These are phyloP conservation scores for Actenoides lindsayi DNA, from an alignment of 2,113 vertebrate species.

Conservation along the genomic window DNA sequence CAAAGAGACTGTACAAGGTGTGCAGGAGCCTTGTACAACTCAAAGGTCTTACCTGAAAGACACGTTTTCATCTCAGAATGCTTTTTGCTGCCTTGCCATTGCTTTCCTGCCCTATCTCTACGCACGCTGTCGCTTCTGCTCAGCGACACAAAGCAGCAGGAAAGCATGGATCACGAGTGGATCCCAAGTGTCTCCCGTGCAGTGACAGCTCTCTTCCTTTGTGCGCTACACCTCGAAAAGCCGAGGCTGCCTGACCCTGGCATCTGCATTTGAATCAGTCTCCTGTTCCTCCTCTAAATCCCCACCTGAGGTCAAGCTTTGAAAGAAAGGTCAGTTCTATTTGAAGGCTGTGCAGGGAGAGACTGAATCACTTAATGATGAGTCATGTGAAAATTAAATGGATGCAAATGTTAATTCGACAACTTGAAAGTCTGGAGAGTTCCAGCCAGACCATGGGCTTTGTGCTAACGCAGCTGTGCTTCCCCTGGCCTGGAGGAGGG, in stretches of 20 bases:
- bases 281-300: slow-evolving; percentile 3
- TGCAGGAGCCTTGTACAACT: neutral
- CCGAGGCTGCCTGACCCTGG: neutral
- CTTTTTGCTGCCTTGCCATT: neutral
- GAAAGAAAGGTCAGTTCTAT: slow-evolving; percentile 62
- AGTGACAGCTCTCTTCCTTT: neutral
- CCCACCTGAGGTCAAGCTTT: slow-evolving; percentile 58
- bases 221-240: neutral
- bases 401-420: slow-evolving; percentile 55
- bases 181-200: neutral
- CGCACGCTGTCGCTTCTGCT: neutral
- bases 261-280: slow-evolving; percentile 1
- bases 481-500: neutral
- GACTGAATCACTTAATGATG: slow-evolving; percentile 58
- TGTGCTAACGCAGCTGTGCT: neutral
- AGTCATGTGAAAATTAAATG: slow-evolving; percentile 61
- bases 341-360: slow-evolving; percentile 30
- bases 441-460: neutral
- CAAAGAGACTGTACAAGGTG: neutral
- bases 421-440: neutral
- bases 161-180: neutral
- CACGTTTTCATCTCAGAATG: rapidly evolving
- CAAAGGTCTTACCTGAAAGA: neutral
- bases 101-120: neutral
- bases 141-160: neutral